Base-by-base conservation (phyloP, 2,797 vertebrate species). In the Chelon labrosus region DNA sequence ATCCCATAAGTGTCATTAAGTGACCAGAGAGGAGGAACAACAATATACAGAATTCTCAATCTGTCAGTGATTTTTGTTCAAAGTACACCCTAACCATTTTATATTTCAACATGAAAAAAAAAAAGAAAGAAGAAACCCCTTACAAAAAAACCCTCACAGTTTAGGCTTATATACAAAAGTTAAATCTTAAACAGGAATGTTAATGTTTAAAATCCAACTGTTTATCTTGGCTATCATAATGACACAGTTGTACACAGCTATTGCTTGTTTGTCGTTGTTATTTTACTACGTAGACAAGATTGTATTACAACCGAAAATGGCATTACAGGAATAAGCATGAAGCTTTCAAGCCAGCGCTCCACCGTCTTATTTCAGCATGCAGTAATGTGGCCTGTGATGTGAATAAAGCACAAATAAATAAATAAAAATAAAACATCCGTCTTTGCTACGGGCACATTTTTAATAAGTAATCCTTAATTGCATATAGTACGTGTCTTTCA, bases 401-500 rank as follows among this genome's bases (percentile, higher is more conserved):
- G 55, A 76, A 77, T 67, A n/a, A 58, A n/a, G 37, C 14, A 50
- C 67, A 79, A 58, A 39, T 35, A 7, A 17, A 53, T 51, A 27
- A 63, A 61, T 39, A 41, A 76, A 77, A 73, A 77, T 63, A 54
- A 58, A 65, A 73, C 54, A 80, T 80, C 38, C 39, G 13, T 75
- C 66, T 76, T 83, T 77, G 76, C 74, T 79, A 51, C 62, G 55
- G 84, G 71, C 79, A 66, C 71, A 55, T 85, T 88, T 83, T 77
- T 82, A 85, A 85, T 76, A 85, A 63, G 82, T 79, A 86, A 91
- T 86, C 66, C 67, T 79, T 91, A 85, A 86, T 82, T 91, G 79
- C 76, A 61, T 81, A 76, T 60, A 68, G 14, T 75, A 80, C 20
- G 55, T 64, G 60, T 88, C 68, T 86, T 89, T 84, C 64, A 82